Conservation (phyloP, 2,113 vertebrate species). For the Hepsetus odoe region DNA sequence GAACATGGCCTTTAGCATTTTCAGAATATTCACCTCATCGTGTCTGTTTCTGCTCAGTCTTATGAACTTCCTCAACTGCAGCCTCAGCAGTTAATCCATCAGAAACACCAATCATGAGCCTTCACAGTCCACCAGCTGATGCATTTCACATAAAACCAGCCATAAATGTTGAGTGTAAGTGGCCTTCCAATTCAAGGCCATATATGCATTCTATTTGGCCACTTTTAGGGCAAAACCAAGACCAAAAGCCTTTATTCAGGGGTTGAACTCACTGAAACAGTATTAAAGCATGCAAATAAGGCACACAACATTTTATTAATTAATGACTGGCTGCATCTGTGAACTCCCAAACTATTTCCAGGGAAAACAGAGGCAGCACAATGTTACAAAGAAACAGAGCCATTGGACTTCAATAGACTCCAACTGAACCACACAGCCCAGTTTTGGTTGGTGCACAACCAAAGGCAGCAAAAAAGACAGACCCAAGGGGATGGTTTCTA, state of each 20-base stretch:
- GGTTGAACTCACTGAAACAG: background rate
- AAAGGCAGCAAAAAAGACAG: conserved; percentile 42
- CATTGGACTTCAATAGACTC: conserved; percentile 35
- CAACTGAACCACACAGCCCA: conserved; percentile 37
- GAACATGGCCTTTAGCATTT: background rate
- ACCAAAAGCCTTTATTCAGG: background rate
- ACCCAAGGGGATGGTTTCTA: conserved; percentile 17
- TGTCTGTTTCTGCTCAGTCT: background rate
- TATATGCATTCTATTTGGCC: conserved; percentile 20
- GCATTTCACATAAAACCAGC: background rate
- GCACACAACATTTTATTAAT: conserved; percentile 60
- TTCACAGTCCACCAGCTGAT: background rate
- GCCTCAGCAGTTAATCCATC: background rate
- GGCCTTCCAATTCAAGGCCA: background rate
- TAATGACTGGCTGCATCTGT: conserved; percentile 54
- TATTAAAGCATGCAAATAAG: background rate
- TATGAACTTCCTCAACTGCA: background rate
- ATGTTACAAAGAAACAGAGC: conserved; percentile 49
- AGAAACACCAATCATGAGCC: conserved; percentile 18
- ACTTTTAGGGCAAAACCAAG: conserved; percentile 2
- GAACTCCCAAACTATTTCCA: conserved; percentile 57
- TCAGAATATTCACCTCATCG: background rate
- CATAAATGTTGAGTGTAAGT: conserved; percentile 2
- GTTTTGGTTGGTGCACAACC: background rate
- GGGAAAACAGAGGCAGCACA: conserved; percentile 64